Evolutionary conservation across 2,888 invertebrate genomes (phyloP).

Genomic region (Gerosis bhagava): DNA sequence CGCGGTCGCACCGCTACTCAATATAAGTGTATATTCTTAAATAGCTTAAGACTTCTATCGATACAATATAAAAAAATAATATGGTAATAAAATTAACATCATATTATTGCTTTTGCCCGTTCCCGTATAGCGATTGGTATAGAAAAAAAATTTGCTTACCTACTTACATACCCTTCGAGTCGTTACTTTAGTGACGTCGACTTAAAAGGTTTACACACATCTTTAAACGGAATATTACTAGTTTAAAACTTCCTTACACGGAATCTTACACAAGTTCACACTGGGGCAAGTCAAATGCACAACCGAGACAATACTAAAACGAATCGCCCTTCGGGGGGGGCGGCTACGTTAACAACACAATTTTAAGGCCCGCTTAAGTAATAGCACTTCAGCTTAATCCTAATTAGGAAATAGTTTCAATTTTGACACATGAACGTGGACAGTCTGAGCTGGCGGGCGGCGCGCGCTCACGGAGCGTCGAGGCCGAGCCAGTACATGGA

Average conservation of each 20-base stretch:
- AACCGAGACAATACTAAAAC: conserved; percentile 79
- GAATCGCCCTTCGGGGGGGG: conserved; percentile 60
- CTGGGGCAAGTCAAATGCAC: conserved; percentile 79
- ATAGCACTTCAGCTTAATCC: conserved; percentile 79
- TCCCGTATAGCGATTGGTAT: conserved; percentile 83
- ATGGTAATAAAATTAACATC: conserved; percentile 82
- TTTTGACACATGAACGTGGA: conserved; percentile 55
- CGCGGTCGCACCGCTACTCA: conserved; percentile 79
- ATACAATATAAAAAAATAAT: conserved; percentile 81
- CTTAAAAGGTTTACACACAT: conserved; percentile 49
- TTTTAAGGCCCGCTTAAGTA: conserved; percentile 73
- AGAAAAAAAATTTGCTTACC: conserved; percentile 77
- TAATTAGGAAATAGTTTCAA: conserved; percentile 68
- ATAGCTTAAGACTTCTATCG: conserved; percentile 74
- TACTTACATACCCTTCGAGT: conserved; percentile 73
- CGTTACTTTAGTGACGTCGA: conserved; percentile 64
- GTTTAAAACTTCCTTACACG: conserved; percentile 51
- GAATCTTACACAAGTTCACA: conserved; percentile 67
- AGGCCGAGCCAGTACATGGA: conserved; percentile 70
- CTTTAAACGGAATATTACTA: conserved; percentile 35
- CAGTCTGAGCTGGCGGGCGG: conserved; percentile 43
- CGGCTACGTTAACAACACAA: conserved; percentile 47
- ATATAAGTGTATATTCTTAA: conserved; percentile 68
- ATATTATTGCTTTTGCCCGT: conserved; percentile 83
- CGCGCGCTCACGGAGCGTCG: conserved; percentile 64